Conservation (phyloP, 1,140 invertebrate species). For the Drosophila mauritiana region DNA sequence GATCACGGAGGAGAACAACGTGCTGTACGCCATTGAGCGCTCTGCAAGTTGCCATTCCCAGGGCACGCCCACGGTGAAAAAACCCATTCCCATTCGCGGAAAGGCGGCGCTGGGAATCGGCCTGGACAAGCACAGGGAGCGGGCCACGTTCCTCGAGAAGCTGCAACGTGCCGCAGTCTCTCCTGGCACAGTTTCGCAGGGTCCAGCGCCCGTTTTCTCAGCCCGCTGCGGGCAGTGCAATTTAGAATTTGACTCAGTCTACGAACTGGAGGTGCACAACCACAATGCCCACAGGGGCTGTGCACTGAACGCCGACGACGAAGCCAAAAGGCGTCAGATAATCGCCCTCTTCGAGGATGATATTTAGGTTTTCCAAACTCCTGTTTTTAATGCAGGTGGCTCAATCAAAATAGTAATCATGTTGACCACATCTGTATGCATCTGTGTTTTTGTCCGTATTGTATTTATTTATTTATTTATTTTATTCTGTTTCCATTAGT, state of each 20-base stretch:
- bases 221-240: slow-evolving; percentile 76
- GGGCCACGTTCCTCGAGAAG: slow-evolving; percentile 68
- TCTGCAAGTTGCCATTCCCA: slow-evolving; percentile 69
- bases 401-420: not conserved
- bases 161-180: slow-evolving; percentile 64
- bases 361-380: slow-evolving; percentile 45
- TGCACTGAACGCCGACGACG: slow-evolving; percentile 40
- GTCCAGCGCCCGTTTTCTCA: slow-evolving; percentile 41
- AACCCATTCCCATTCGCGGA: slow-evolving; percentile 67
- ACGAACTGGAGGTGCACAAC: slow-evolving; percentile 75
- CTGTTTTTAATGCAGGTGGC: not conserved
- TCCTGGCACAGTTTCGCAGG: slow-evolving; percentile 22
- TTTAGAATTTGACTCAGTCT: slow-evolving; percentile 67
- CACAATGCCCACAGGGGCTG: slow-evolving; percentile 56
- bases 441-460: slow-evolving; percentile 1
- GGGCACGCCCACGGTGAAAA: slow-evolving; percentile 50
- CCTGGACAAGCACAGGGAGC: slow-evolving; percentile 36
- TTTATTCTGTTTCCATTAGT: slow-evolving; percentile 3
- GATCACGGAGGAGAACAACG: slow-evolving; percentile 74
- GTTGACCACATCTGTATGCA: not conserved
- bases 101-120: not conserved
- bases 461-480: slow-evolving; percentile 12
- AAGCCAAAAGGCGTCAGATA: slow-evolving; percentile 66
- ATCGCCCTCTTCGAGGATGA: slow-evolving; percentile 82
- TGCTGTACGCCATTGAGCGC: slow-evolving; percentile 74